Conservation (phyloP, 2,888 invertebrate species). For the Brenthis hecate region DNA sequence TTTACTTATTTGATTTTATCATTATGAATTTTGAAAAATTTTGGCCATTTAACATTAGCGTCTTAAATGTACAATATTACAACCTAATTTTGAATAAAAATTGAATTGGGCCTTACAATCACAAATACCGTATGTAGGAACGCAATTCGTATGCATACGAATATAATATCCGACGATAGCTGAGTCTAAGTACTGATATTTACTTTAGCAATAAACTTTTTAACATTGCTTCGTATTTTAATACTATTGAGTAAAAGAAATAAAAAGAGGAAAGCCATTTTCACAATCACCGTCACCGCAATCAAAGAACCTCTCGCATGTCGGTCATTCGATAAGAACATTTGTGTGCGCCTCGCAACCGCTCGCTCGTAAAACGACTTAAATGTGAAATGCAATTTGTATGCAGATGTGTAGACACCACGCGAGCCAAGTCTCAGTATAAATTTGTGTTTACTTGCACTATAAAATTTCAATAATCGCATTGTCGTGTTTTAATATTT, state of each 20-base stretch:
- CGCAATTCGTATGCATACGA: not conserved
- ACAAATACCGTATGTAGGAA: not conserved
- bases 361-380: constrained; percentile 51
- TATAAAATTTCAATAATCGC: constrained; percentile 17
- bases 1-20: no score
- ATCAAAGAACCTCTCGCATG: constrained; percentile 47
- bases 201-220: constrained; percentile 9
- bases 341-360: constrained; percentile 44
- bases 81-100: no score
- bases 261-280: constrained; percentile 18
- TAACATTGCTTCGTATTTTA: constrained; percentile 13
- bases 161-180: not conserved
- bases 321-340: constrained; percentile 48
- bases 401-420: constrained; percentile 61
- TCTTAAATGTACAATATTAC: no score
- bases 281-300: constrained; percentile 18
- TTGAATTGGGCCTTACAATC: not conserved
- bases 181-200: not conserved
- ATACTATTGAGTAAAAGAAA: constrained; percentile 3
- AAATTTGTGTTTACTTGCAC: constrained; percentile 16
- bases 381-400: constrained; percentile 54
- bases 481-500: not conserved
- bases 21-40: no score
- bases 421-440: constrained; percentile 46
- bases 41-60: no score